These are phyloP conservation scores for Sesamia inferens DNA, from an alignment of 2,888 invertebrate species.

Conservation along the genomic window DNA sequence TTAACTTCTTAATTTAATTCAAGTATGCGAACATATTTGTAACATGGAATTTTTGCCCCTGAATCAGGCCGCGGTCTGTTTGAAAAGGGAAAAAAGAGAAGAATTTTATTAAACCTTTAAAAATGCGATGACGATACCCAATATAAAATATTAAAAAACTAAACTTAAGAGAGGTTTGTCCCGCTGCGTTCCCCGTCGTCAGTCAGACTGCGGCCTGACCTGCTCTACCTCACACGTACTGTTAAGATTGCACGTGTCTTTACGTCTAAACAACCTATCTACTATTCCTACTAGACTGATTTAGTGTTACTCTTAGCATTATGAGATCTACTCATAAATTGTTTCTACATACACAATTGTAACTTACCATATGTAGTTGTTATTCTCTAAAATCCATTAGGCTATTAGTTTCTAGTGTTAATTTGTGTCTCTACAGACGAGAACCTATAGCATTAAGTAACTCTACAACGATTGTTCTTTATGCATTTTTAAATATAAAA, in stretches of 20 bases:
- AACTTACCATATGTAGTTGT: slow-evolving; percentile 75
- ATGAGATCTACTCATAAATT: slow-evolving; percentile 73
- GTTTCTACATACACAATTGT: slow-evolving; percentile 77
- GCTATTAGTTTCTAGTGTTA: slow-evolving; percentile 69
- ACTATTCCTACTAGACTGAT: slow-evolving; percentile 88
- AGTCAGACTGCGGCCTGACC: slow-evolving; percentile 63
- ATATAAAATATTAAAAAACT: too few species aligned
- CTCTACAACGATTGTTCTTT: slow-evolving; percentile 85
- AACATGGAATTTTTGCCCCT: slow-evolving; percentile 25
- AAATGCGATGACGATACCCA: not conserved
- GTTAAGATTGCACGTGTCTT: slow-evolving; percentile 80
- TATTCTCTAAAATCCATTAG: slow-evolving; percentile 67
- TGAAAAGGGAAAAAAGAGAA: slow-evolving; percentile 14
- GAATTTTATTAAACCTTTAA: too few species aligned
- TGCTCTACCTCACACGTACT: slow-evolving; percentile 81
- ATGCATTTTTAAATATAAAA: slow-evolving; percentile 77
- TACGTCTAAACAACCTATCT: slow-evolving; percentile 76
- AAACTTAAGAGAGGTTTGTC: not conserved
- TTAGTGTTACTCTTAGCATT: slow-evolving; percentile 85
- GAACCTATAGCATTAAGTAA: slow-evolving; percentile 73
- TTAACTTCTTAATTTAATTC: slow-evolving; percentile 4
- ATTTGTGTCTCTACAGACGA: slow-evolving; percentile 66
- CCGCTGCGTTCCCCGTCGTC: slow-evolving; percentile 32
- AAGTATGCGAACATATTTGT: slow-evolving; percentile 58
- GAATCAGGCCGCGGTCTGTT: slow-evolving; percentile 50